Base-by-base conservation (phyloP, 2,113 vertebrate genomes). In the Myocastor coypus region DNA sequence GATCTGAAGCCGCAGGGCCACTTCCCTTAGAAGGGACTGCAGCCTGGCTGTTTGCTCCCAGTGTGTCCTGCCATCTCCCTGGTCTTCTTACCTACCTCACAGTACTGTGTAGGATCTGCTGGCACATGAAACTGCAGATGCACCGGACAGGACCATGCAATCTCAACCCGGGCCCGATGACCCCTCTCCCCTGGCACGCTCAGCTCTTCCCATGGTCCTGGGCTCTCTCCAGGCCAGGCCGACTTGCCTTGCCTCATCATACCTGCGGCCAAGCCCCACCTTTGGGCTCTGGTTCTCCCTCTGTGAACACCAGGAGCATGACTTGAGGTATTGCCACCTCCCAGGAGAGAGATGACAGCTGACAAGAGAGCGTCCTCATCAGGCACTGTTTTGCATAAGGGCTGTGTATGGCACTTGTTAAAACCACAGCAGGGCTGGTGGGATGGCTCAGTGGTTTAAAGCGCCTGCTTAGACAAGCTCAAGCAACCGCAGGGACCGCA, bases 81-180 rank as follows among this genome's bases (percentile, higher is more conserved):
- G 16, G 9, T 55, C 22, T 16, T 2, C 17, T 26, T 55, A 34
- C 40, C 19, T 4, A 5, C 28, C 42, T 28, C 42, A 14, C 1
- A 16, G 78, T 1, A 5, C 4, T 9, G 32, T 6, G 28, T 5
- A 24, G n/a, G 40, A 37, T 68, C 30, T 59, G 37, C 40, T 28
- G 0, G 42, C 28, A 10, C 24, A 20, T 14, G 22, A 57, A 37
- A 34, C 4, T 3, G 40, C 0, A 0, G 81, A 32, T 3, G 3
- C 30, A 10, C 13, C 26, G 61, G 37, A 37, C n/a, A 61, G 0
- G 30, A 82, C 52, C 52, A 42, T 69, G 0, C 1, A 10, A 37
- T 37, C 1, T 28, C 2, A 4, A 4, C 50, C 55, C 0, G 26
- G 46, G 83, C 63, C 69, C 11, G 83, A 13, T 5, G 5, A 28